phyloP scores from a whole-genome alignment of 2,797 vertebrate genomes.

The Limnodromus scolopaceus region DNA sequence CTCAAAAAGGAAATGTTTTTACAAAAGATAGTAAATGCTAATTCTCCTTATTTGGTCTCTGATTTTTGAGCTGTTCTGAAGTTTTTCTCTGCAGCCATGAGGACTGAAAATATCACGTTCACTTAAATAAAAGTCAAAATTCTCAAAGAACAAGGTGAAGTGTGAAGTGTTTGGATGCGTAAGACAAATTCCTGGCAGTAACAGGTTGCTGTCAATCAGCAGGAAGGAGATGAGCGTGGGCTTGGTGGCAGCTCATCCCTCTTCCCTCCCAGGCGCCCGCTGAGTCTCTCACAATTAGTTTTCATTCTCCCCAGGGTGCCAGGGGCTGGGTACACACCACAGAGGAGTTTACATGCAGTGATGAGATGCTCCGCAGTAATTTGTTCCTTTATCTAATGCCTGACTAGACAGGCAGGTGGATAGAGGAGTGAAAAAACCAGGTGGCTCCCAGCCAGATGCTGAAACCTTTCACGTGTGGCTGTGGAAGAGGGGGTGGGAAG shows the following conservation, averaged over 20 bases:
- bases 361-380: not conserved
- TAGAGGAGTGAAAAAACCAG: not conserved
- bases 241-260: not conserved
- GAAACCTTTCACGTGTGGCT: not conserved
- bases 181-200: not conserved
- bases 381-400: slow-evolving; percentile 6
- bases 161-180: not conserved
- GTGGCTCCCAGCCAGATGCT: not conserved
- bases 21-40: not conserved
- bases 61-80: not conserved
- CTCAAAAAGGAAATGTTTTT: not conserved
- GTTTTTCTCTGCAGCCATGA: not conserved
- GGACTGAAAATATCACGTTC: not conserved
- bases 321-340: not conserved
- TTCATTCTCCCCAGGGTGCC: not conserved
- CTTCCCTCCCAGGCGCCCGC: not conserved
- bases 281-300: not conserved
- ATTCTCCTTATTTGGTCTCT: not conserved
- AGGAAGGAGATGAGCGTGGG: not conserved
- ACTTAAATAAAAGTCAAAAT: not conserved
- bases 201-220: not conserved
- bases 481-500: not conserved
- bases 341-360: not conserved
- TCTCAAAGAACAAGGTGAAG: not conserved
- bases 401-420: not conserved